Base-by-base conservation (phyloP, 2,797 vertebrate genomes). In the Anguilla marmorata region DNA sequence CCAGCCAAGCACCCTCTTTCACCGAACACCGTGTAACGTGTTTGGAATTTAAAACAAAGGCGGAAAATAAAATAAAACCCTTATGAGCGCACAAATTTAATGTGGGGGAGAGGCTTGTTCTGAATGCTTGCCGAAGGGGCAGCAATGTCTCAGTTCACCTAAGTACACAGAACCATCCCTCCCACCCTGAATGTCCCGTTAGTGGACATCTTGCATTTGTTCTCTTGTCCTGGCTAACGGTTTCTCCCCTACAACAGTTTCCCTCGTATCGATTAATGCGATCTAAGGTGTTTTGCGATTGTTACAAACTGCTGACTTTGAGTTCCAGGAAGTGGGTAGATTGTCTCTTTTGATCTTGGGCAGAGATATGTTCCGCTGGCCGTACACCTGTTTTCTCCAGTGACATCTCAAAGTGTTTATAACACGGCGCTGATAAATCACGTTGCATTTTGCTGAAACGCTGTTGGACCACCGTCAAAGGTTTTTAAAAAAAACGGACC, bases 341-440 rank as follows among this genome's bases (percentile, higher is more conserved):
- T 94, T 92, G 92, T 87, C 91, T 88, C 89, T 93, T 94, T 92
- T 93, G 93, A 93, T 93, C 92, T 90, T 21, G 54, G 88, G 91
- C 91, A 90, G 82, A 87, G 85, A 91, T 89, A 79, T 76, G 88
- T 82, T 11, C 0, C 83, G 37, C 41, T 89, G 92, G 86, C 88
- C 87, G 87, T 88, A 80, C 91, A 89, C 86, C 88, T 56, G 19
- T 2, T 87, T 89, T 89, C 88, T 27, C 76, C 41, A 48, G 76
- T n/a, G 41, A 14, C 37, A 80, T 19, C 33, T 80, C 90, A 91
- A 84, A 8, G 41, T 45, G 54, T 82, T 48, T 12, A 58, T 54
- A 41, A 63, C 76, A 54, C n/a, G 79, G 45, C n/a, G 48, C 24
- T 84, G 87, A 87, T 54, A 69, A 30, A 87, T 84, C 79, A 41